These are phyloP conservation scores for Bombus fervidus DNA, from an alignment of 1,140 invertebrate genomes.

Conservation along the genomic window DNA sequence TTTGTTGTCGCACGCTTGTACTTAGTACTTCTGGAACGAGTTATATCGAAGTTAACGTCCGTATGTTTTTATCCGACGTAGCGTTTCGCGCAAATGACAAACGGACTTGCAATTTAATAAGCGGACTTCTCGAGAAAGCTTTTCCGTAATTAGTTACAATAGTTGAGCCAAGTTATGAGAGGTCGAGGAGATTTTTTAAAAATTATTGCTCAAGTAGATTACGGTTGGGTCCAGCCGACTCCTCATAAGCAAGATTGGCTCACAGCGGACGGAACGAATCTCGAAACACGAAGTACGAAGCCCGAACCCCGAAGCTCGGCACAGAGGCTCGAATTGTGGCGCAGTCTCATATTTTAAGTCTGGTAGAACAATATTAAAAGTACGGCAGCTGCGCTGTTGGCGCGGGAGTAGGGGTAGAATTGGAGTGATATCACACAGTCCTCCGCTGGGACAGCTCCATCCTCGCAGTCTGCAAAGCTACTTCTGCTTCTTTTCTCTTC, in stretches of 20 bases:
- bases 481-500: slow-evolving; percentile 57
- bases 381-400: slow-evolving; percentile 75
- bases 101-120: slow-evolving; percentile 60
- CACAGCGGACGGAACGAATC: slow-evolving; percentile 41
- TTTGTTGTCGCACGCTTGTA: background rate
- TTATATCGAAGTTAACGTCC: background rate
- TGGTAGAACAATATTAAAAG: slow-evolving; percentile 79
- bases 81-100: slow-evolving; percentile 26
- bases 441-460: slow-evolving; percentile 69
- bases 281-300: background rate
- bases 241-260: slow-evolving; percentile 62
- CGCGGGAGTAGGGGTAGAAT: slow-evolving; percentile 47
- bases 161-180: slow-evolving; percentile 54
- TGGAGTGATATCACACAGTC: slow-evolving; percentile 63
- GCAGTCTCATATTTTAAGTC: slow-evolving; percentile 78
- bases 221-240: slow-evolving; percentile 29
- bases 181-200: slow-evolving; percentile 32
- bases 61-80: background rate
- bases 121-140: slow-evolving; percentile 53
- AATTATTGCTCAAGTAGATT: slow-evolving; percentile 67
- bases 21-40: background rate
- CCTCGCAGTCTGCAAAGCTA: slow-evolving; percentile 63
- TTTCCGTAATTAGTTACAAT: slow-evolving; percentile 64
- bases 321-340: slow-evolving; percentile 66
- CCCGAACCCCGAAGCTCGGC: background rate